Base-by-base conservation (phyloP, 2,113 vertebrate genomes). In the Rhinopomastus cyanomelas region DNA sequence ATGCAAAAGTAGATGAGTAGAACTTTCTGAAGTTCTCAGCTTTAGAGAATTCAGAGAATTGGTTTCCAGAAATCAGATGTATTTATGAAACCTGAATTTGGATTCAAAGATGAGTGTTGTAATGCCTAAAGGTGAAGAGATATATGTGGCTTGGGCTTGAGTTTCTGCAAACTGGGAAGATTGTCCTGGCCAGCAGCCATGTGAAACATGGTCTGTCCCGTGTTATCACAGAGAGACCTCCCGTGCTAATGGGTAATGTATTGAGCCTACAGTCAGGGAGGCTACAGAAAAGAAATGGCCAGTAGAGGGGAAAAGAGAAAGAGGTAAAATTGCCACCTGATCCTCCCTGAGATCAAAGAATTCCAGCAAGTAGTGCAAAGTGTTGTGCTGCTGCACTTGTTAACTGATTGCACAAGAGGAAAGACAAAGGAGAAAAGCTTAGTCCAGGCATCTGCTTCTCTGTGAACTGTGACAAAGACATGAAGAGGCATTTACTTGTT, bases 381-480 rank as follows among this genome's bases (percentile, higher is more conserved):
- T 48, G 76, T 67, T 94, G 64, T 32, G 82, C 36, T 80, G 65
- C 82, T 95, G 84, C 76, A 78, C 95, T 96, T 98, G 95, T 95
- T 97, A 97, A 97, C 97, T 96, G 97, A 98, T 97, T 95, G 97
- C 95, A 97, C 96, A 85, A 95, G 92, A 95, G 95, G 81, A 96
- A 97, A 97, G 97, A 98, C 98, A 98, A 98, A 97, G 96, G 95
- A 97, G 96, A 95, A 88, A 95, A 96, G 94, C 92, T 69, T 72
- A 91, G 83, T 88, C 78, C 88, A 91, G 96, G 98, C 96, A 97
- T 98, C 97, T 97, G 97, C 97, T 97, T 97, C 97, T 93, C 96
- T 98, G 90, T 92, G 93, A 97, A 96, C 97, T 90, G 90, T 95
- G 96, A 95, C 96, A 91, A 95, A 94, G 96, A 96, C 92, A 88